Evolutionary conservation across 2,113 vertebrate species (phyloP), one percentile per base, ranked within the genome.

Genomic region (Oryzias melastigma): DNA sequence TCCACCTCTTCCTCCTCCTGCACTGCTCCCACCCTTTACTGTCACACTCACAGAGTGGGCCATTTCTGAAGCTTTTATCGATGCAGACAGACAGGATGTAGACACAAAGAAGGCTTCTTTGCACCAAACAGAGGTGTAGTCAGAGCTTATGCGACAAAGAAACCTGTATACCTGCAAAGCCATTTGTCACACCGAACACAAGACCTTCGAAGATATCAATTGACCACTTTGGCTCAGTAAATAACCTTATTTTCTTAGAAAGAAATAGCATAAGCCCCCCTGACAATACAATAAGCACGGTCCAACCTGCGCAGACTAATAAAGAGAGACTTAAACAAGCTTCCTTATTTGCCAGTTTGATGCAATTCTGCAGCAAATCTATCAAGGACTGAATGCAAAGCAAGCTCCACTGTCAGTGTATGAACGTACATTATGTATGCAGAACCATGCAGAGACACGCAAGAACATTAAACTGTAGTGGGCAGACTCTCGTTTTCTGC

Each of bases 51-150:
- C 73, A 75, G 71, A 83, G 64, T 48, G 58, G 75, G 62, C 55
- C 66, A 58, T 82, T 77, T 80, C 57, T 65, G 56, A 76, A 58
- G 73, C 77, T 87, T 87, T 88, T 80, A 82, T 80, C 81, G 83
- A 65, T 71, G 65, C 58, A 77, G 65, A 58, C 73, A 79, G 72
- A 69, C 81, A 77, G 46, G 45, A 78, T 59, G 58, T 63, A 79
- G 69, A 76, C 71, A 85, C 44, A 22, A 19, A 84, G 75, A 81
- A 52, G 58, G 67, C 68, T 65, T 62, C 50, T 81, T 42, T 65
- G 57, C 73, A 81, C 57, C 27, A 46, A 25, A 77, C 52, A 52
- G 65, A 67, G 56, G n/a, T 64, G 50, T 42, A 66, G 66, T 71
- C 72, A 68, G 43, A 60, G 49, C 18, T 56, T 71, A 72, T 79